phyloP scores from a whole-genome alignment of 2,113 vertebrate species.

The Aegotheles bennettii region DNA sequence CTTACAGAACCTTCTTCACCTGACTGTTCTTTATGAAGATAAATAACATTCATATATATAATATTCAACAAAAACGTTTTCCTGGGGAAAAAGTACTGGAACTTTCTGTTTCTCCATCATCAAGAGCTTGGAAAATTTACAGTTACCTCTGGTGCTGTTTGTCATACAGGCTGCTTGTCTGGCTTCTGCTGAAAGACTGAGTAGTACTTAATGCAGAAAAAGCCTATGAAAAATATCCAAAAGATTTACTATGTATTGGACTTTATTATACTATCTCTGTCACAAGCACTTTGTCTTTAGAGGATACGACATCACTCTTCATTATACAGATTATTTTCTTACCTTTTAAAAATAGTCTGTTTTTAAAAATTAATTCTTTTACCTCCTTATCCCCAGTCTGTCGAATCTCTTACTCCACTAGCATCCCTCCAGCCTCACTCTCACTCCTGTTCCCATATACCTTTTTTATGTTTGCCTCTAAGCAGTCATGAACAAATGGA shows the following conservation, averaged over 20 bases:
- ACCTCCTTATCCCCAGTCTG: neutral
- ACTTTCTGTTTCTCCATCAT: neutral
- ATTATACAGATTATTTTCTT: neutral
- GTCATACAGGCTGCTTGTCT: neutral
- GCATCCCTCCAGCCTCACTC: neutral
- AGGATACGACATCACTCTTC: neutral
- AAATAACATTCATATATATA: neutral
- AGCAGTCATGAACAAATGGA: neutral
- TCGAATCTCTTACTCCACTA: neutral
- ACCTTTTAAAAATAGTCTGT: neutral
- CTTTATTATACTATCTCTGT: neutral
- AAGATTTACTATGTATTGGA: neutral
- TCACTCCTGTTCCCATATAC: neutral
- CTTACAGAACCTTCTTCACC: neutral
- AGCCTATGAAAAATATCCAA: neutral
- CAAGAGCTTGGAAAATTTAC: neutral
- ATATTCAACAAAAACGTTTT: neutral
- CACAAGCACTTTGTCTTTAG: neutral
- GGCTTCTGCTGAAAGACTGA: neutral
- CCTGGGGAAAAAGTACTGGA: neutral
- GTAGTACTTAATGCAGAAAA: neutral
- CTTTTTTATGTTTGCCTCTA: neutral
- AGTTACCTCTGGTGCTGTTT: neutral
- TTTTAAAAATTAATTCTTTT: neutral
- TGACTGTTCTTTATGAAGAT: neutral